These are phyloP conservation scores for Cheilosia soror DNA, from an alignment of 2,888 invertebrate genomes.

Conservation along the genomic window DNA sequence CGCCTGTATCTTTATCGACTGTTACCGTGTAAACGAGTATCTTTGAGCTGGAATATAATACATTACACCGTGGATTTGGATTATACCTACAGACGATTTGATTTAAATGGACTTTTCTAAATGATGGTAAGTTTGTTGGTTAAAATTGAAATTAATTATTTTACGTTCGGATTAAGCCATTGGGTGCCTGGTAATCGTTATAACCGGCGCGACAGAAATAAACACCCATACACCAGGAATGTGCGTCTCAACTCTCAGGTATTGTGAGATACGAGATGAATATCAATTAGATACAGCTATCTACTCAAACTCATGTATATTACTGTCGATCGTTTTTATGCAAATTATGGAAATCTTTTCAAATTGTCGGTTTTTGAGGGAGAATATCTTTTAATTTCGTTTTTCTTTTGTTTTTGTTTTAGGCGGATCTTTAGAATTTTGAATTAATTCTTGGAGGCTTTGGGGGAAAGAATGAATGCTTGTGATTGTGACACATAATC, in stretches of 20 bases:
- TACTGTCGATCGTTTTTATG: slow-evolving; percentile 47
- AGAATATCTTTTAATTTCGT: neutral
- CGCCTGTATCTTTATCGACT: neutral
- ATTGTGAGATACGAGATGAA: slow-evolving; percentile 43
- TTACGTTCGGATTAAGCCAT: neutral
- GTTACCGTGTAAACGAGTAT: slow-evolving; percentile 20
- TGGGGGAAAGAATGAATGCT: neutral
- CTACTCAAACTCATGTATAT: neutral
- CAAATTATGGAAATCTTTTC: slow-evolving; percentile 49
- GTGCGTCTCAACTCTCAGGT: slow-evolving; percentile 28
- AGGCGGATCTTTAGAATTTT: slow-evolving; percentile 24
- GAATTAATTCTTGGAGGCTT: neutral
- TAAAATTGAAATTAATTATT: slow-evolving; percentile 1
- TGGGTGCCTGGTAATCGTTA: neutral
- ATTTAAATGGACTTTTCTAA: slow-evolving; percentile 11
- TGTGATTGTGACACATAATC: neutral
- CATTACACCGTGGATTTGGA: slow-evolving; percentile 28
- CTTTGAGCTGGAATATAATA: slow-evolving; percentile 26
- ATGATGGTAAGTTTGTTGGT: slow-evolving; percentile 33
- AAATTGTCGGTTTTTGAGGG: neutral
- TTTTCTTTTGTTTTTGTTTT: slow-evolving; percentile 3
- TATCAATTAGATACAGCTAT: slow-evolving; percentile 40
- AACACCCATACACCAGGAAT: slow-evolving; percentile 7
- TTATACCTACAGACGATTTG: slow-evolving; percentile 3
- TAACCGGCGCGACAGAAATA: neutral